A percentile compares a stretch with the other conserved stretches of the same genome.
Conservation (phyloP, 2,113 vertebrate species). For the Macroglossus sobrinus region DNA sequence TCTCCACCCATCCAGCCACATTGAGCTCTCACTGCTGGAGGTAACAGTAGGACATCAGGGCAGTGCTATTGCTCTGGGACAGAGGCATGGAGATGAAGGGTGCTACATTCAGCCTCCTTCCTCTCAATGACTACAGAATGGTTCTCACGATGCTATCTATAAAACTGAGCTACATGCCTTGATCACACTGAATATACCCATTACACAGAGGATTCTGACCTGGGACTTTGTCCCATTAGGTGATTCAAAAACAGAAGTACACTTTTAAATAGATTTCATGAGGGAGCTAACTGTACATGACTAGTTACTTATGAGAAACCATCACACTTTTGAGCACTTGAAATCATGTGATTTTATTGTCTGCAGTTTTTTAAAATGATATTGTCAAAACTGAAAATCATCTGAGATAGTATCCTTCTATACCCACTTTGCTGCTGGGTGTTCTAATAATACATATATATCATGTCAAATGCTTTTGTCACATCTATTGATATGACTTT, state of each 20-base stretch:
- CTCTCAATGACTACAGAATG: background rate
- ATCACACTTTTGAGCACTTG: conserved; percentile 37
- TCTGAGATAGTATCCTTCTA: background rate
- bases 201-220: background rate
- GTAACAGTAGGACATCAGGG: background rate
- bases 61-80: conserved; percentile 9
- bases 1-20: background rate
- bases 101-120: background rate
- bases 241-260: background rate
- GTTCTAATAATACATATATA: too few species aligned
- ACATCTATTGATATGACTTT: too few species aligned
- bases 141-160: background rate
- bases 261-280: background rate
- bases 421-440: too few species aligned
- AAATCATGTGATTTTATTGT: conserved; percentile 19
- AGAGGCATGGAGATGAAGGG: conserved; percentile 35
- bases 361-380: conserved; percentile 21
- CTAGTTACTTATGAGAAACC: background rate
- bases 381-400: conserved; percentile 27
- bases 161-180: background rate
- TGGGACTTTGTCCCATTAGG: background rate
- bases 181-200: background rate
- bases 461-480: too few species aligned
- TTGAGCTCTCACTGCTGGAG: background rate
- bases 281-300: conserved; percentile 7